A percentile compares a stretch with the other conserved stretches of the same genome.
Conservation (phyloP, 2,888 invertebrate species). For the Drosophila rubida region DNA sequence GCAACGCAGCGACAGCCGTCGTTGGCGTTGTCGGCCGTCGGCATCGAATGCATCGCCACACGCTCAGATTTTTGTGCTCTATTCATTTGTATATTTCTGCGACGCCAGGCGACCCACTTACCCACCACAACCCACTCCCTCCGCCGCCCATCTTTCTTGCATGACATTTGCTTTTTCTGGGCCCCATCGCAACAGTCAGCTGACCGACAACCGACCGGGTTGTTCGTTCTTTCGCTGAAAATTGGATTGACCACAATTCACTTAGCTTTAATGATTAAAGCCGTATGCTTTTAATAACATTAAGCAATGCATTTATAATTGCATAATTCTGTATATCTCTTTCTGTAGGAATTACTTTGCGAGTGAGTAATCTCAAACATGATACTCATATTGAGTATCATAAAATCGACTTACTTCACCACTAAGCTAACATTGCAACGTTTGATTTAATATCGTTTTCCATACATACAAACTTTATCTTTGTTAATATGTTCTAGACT, state of each 20-base stretch:
- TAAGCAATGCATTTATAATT: background rate
- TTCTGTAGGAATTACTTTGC: too few species aligned
- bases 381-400: too few species aligned
- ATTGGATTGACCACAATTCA: background rate
- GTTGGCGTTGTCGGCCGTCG: constrained; percentile 3
- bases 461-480: too few species aligned
- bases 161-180: constrained; percentile 61
- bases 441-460: too few species aligned
- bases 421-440: too few species aligned
- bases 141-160: background rate
- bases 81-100: constrained; percentile 41
- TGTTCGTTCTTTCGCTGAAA: background rate
- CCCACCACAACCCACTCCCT: constrained; percentile 19
- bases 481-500: too few species aligned
- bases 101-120: constrained; percentile 49
- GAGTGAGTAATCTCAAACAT: too few species aligned
- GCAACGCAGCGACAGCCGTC: constrained; percentile 24
- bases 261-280: background rate
- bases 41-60: constrained; percentile 31
- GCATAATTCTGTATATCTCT: background rate
- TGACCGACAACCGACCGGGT: constrained; percentile 37
- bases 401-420: too few species aligned
- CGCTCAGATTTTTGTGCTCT: constrained; percentile 53
- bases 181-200: constrained; percentile 11
- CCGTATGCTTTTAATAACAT: background rate